A percentile compares a stretch with the other conserved stretches of the same genome.
Evolutionary conservation across 2,888 invertebrate species (phyloP).

Genomic region (Lasius fuliginosus): DNA sequence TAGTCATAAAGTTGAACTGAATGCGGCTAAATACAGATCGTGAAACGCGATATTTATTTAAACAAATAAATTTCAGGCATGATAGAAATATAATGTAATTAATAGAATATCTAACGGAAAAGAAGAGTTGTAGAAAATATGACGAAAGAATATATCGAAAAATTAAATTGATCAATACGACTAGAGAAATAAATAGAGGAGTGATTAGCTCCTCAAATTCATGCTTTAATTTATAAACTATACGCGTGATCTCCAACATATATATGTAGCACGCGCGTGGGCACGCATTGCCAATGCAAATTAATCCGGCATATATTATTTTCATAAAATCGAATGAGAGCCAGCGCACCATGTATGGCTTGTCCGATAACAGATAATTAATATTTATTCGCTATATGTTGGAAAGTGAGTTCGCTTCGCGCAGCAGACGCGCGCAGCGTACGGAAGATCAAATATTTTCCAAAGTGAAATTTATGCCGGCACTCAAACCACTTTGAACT

Average conservation of each 20-base stretch:
- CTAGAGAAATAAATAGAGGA: neutral
- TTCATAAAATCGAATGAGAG: constrained; percentile 59
- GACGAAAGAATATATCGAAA: neutral
- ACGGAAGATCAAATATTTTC: constrained; percentile 55
- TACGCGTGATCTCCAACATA: neutral
- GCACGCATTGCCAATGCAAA: constrained; percentile 50
- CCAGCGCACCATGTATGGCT: constrained; percentile 30
- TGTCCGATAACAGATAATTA: constrained; percentile 66
- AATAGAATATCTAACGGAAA: neutral
- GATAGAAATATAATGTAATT: neutral
- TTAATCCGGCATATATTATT: constrained; percentile 60
- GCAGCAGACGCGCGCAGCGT: neutral
- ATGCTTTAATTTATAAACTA: constrained; percentile 40
- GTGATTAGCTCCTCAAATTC: neutral
- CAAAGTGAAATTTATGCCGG: constrained; percentile 47
- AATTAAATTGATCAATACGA: neutral
- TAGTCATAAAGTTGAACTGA: neutral
- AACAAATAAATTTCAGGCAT: neutral
- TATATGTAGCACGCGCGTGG: neutral
- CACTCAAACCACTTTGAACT: constrained; percentile 34
- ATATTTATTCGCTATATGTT: constrained; percentile 68
- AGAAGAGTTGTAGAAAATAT: neutral
- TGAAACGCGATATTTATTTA: neutral
- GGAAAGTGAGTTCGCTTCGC: constrained; percentile 56
- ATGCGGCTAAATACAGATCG: neutral